phyloP scores from a whole-genome alignment of 1,140 invertebrate genomes.

The Papilio dardanus region DNA sequence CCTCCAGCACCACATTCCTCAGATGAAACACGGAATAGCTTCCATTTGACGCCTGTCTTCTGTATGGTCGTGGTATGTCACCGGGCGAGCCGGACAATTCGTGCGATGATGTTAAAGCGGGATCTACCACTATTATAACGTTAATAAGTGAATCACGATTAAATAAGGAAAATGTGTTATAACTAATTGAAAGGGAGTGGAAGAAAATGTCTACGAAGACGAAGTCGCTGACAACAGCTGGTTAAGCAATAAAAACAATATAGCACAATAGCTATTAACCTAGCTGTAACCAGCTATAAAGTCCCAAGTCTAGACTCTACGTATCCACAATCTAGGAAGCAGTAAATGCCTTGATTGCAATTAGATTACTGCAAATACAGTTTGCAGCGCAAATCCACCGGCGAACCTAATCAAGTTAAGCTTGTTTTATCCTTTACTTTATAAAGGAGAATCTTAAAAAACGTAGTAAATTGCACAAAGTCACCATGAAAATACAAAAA shows the following conservation, averaged over 20 bases:
- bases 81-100: too few species aligned
- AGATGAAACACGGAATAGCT: too few species aligned
- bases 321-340: conserved; percentile 34
- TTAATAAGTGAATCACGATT: too few species aligned
- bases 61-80: too few species aligned
- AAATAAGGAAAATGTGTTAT: too few species aligned
- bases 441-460: conserved; percentile 7
- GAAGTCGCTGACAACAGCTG: too few species aligned
- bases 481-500: not conserved
- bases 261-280: conserved; percentile 3
- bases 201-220: too few species aligned
- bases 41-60: too few species aligned
- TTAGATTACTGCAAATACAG: conserved; percentile 37
- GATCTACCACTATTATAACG: too few species aligned
- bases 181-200: too few species aligned
- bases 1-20: too few species aligned
- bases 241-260: not conserved
- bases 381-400: conserved; percentile 35
- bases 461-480: not conserved
- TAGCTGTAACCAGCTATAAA: conserved; percentile 26
- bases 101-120: too few species aligned
- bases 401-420: conserved; percentile 34
- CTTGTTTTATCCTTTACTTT: conserved; percentile 32
- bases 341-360: conserved; percentile 38
- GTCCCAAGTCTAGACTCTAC: conserved; percentile 1